Evolutionary conservation across 2,113 vertebrate genomes (phyloP).

Genomic region (Cervus canadensis): DNA sequence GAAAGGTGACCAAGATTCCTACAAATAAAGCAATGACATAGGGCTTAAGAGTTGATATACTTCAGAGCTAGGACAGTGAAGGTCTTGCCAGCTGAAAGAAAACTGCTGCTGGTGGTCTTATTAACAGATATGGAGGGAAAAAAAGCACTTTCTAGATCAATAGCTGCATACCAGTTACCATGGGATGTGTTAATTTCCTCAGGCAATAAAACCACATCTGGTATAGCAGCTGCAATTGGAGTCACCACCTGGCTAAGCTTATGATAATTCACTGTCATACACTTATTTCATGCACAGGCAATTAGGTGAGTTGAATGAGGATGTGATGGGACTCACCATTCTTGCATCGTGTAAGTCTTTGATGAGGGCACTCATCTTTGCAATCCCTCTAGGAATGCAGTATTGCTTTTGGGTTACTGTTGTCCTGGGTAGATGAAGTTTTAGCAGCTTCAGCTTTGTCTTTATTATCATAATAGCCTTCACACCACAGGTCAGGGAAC

Average conservation of each 20-base stretch:
- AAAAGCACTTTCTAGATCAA: background rate
- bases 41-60: background rate
- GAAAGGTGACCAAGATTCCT: background rate
- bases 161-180: background rate
- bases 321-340: background rate
- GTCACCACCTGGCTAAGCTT: background rate
- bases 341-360: background rate
- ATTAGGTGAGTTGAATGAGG: background rate
- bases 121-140: background rate
- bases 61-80: background rate
- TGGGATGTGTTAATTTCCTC: background rate
- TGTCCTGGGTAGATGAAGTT: background rate
- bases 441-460: background rate
- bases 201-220: background rate
- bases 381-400: background rate
- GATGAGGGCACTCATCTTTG: background rate
- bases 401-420: background rate
- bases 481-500: background rate
- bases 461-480: background rate
- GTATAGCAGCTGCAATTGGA: background rate
- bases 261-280: background rate
- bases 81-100: background rate
- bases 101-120: background rate
- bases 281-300: background rate
- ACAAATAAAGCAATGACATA: background rate